phyloP scores from a whole-genome alignment of 2,797 vertebrate species.

The Salmo trutta region DNA sequence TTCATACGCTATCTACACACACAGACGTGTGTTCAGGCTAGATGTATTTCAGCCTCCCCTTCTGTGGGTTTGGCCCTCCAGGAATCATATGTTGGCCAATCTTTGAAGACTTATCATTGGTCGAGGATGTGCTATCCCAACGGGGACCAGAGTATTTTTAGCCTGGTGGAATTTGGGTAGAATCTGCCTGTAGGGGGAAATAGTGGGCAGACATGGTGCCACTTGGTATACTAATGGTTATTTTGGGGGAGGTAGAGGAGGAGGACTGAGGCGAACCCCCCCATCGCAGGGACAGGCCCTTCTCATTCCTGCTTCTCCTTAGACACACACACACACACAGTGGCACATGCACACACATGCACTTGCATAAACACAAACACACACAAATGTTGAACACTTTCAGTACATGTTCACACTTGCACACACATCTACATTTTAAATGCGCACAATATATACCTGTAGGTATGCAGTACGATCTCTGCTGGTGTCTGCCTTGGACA shows the following conservation, averaged over 20 bases:
- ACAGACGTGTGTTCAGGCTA: conserved; percentile 21
- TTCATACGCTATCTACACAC: conserved; percentile 10
- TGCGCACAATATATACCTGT: neutral
- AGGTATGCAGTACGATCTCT: neutral
- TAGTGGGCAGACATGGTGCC: neutral
- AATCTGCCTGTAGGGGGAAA: neutral
- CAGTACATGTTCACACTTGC: neutral
- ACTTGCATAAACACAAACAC: neutral
- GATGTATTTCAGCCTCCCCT: conserved; percentile 52
- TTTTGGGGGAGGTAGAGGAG: neutral
- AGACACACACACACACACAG: neutral
- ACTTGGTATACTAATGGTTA: neutral
- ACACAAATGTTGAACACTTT: neutral
- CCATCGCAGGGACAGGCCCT: neutral
- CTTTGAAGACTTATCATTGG: conserved; percentile 46
- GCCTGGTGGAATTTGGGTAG: conserved; percentile 12
- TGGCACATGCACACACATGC: neutral
- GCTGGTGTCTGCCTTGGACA: neutral
- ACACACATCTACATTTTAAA: neutral
- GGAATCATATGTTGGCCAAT: conserved; percentile 37
- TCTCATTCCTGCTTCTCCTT: neutral
- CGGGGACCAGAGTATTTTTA: conserved; percentile 15
- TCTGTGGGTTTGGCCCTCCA: conserved; percentile 33
- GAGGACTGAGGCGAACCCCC: neutral
- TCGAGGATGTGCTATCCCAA: neutral